These are phyloP conservation scores for Diadophis punctatus DNA, from an alignment of 2,113 vertebrate genomes.

Conservation along the genomic window DNA sequence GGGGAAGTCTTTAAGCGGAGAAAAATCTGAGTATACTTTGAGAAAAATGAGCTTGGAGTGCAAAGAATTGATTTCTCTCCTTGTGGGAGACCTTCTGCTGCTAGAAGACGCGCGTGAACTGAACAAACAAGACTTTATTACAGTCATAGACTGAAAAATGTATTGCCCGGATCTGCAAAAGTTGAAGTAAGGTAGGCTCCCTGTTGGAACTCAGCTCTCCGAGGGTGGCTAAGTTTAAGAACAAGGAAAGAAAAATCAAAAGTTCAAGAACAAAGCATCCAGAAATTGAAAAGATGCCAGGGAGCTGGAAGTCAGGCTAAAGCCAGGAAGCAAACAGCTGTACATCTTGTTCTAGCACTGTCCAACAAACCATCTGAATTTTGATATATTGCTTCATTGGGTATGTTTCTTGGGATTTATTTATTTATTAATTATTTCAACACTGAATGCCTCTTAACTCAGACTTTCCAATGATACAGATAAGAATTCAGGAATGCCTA, in stretches of 20 bases:
- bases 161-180: background rate
- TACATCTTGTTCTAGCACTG: background rate
- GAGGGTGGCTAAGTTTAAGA: background rate
- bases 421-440: background rate
- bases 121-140: background rate
- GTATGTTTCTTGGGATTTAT: background rate
- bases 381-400: background rate
- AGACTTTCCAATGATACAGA: background rate
- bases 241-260: background rate
- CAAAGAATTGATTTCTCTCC: constrained; percentile 41
- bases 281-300: background rate
- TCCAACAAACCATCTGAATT: background rate
- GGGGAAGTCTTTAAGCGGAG: constrained; percentile 18
- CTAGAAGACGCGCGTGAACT: constrained; percentile 32
- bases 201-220: background rate
- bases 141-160: background rate
- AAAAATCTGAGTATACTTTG: constrained; percentile 46
- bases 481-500: background rate
- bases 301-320: background rate
- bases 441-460: background rate
- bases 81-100: constrained; percentile 24
- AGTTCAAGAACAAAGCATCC: background rate
- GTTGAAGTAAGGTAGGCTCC: background rate
- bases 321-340: background rate
- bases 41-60: constrained; percentile 21